phyloP scores from a whole-genome alignment of 1,140 invertebrate species.

The Octopus bimaculoides region DNA sequence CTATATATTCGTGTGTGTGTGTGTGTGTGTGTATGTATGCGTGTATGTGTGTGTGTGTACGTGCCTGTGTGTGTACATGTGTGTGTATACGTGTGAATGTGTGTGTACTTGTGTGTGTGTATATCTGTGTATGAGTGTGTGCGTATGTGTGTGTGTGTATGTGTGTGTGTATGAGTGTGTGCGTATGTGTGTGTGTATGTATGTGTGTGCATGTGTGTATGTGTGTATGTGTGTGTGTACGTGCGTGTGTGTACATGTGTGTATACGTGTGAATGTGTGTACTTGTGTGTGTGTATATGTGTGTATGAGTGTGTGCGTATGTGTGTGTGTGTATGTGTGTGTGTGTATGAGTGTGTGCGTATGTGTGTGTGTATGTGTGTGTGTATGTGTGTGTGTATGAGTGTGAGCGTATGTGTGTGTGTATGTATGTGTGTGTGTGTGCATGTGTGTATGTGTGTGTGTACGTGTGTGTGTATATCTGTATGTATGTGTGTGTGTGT shows the following conservation, averaged over 20 bases:
- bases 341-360: not conserved
- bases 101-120: not conserved
- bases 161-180: not conserved
- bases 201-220: not conserved
- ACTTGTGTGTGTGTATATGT: not conserved
- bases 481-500: not conserved
- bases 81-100: not conserved
- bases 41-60: too few species aligned
- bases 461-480: not conserved
- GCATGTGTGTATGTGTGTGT: not conserved
- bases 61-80: not conserved
- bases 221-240: not conserved
- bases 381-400: not conserved
- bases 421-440: not conserved
- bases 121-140: not conserved
- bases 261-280: not conserved
- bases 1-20: not conserved
- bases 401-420: not conserved
- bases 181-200: not conserved
- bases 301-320: not conserved
- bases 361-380: not conserved
- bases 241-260: not conserved
- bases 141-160: not conserved
- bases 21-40: not conserved
- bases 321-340: too few species aligned